Conservation (phyloP, 37 sponge, comb jelly and placozoan genomes). For the Cliona cf. orientalis region DNA sequence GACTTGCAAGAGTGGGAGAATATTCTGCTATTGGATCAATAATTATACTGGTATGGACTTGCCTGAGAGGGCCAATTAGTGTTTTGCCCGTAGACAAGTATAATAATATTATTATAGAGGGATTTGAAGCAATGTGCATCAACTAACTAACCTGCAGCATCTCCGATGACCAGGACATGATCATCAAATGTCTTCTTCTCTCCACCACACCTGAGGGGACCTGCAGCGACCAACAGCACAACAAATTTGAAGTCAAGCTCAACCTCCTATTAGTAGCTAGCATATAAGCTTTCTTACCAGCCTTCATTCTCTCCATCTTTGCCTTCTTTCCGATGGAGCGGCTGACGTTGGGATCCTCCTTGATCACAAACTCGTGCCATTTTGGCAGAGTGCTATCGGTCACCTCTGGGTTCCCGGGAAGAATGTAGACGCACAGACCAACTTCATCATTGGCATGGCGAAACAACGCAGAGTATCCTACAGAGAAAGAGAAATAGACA, state of each 20-base stretch:
- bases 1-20: too few species aligned
- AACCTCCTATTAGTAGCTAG: background rate
- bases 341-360: constrained; percentile 59
- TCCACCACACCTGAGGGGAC: constrained; percentile 47
- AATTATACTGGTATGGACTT: too few species aligned
- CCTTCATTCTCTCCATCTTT: constrained; percentile 60
- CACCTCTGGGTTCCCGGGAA: constrained; percentile 69
- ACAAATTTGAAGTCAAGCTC: background rate
- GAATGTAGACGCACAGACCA: constrained; percentile 60
- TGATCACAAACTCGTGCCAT: constrained; percentile 63
- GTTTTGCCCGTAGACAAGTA: background rate
- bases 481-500: too few species aligned
- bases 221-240: background rate
- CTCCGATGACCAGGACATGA: constrained; percentile 65
- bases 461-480: constrained; percentile 64
- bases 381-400: constrained; percentile 44
- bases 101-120: background rate
- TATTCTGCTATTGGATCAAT: too few species aligned
- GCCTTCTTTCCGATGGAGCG: constrained; percentile 47
- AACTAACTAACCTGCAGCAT: constrained; percentile 66
- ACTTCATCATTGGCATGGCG: constrained; percentile 56
- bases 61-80: too few species aligned
- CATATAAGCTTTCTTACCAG: background rate
- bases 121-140: too few species aligned
- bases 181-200: constrained; percentile 55